Evolutionary conservation across 2,888 invertebrate species (phyloP), one percentile per base, ranked within the genome.

Genomic region (Eudemis profundana): DNA sequence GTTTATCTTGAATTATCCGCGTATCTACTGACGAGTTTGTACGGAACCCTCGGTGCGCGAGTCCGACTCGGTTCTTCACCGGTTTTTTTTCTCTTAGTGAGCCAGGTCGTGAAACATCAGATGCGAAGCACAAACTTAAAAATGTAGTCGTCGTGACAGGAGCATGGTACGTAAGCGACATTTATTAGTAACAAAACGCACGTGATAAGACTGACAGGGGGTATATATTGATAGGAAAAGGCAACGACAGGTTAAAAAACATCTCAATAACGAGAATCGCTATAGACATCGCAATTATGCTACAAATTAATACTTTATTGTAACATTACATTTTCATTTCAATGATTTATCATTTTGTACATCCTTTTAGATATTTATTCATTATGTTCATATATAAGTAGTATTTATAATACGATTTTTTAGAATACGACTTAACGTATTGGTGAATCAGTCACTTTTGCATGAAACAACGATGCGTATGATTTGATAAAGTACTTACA

Each of bases 251-350:
- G 68, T 73, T 69, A 72, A 75, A 70, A 72, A 70, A 74, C 68
- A 72, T 76, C 74, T 76, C 75, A 71, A 75, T 71, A 75, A 73
- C 69, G 77, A 78, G 78, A 78, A 74, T 75, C 69, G 66, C 73
- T 78, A 76, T 73, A 78, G 71, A 72, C 73, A 76, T 74, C 72
- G 70, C 72, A 72, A 73, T 72, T 71, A 69, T 73, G 72, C 70
- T 74, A 77, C 76, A 71, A 79, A 75, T 72, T 69, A 75, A 70
- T 53, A 61, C 66, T 69, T 69, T 66, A 61, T 59, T 66, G 42
- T 46, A 61, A 54, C 61, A 47, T 65, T 66, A 33, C 50, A 64
- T 61, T 56, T 67, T 66, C 29, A 23, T 61, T 50, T 42, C 4
- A 21, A 51, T 50, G 23, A 8, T 51, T 59, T 64, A 62, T 56